Base-by-base conservation (phyloP, 1,140 invertebrate species). In the Scaptomyza hsui region DNA sequence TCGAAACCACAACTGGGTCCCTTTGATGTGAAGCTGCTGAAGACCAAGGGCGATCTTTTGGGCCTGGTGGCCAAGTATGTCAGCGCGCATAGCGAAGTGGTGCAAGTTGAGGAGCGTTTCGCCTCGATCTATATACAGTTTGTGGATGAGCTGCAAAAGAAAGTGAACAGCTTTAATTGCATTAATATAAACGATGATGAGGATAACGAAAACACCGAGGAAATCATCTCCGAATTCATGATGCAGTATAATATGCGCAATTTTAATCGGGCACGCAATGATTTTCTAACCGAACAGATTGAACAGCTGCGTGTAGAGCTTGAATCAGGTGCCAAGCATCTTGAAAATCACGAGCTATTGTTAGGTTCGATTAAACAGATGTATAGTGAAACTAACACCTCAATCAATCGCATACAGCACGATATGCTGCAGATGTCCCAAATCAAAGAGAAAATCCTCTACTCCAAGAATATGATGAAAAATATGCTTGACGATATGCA, bases 361-460 rank as follows among this genome's bases (percentile, higher is more conserved):
- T 49, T 91, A 0, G 71, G 71, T 12, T 86, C 90, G 1, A 77
- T 91, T 5, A 90, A 88, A 21, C 76, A 90, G 19, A 74, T 89
- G 19, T 91, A 91, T 26, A 29, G 52, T 12, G 89, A 90, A 24
- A 89, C 80, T 0, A 90, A 80, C 13, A 48, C 72, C n/a, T 77
- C 75, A 0, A 65, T 91, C 3, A 89, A 91, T 68, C 73, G 81
- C 35, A 76, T 89, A 32, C 83, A 89, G 42, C 74, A 83, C n/a
- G 90, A 91, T n/a, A 80, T 91, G 72, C 44, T 72, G 9, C 89
- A 90, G 55, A 35, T 91, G 7, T 75, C 81, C 1, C 83, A 91
- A 74, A 91, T 91, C 15, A 91, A 91, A 39, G 89, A 90, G 7
- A 91, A 91, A 55, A 91, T 91, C 7, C 48, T 89, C 0, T 90